Evolutionary conservation across 92 coral and sea anemone genomes (phyloP).

Genomic region (Porites divaricata): DNA sequence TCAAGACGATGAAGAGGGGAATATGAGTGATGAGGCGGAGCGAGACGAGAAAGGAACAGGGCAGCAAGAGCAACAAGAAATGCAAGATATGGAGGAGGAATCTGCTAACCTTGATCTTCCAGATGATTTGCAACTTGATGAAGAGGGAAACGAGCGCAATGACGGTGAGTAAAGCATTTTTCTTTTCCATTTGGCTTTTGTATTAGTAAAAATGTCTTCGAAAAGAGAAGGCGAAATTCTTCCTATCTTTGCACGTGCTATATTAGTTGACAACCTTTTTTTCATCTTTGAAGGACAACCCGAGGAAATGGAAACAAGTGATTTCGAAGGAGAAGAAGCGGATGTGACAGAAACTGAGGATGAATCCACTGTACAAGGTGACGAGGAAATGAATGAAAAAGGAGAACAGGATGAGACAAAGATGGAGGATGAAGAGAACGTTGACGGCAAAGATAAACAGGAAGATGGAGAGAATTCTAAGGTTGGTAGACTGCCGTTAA

Average conservation of each 20-base stretch:
- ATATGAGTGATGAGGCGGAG: slow-evolving; percentile 77
- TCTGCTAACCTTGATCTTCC: slow-evolving; percentile 77
- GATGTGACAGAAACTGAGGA: slow-evolving; percentile 54
- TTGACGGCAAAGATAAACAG: slow-evolving; percentile 34
- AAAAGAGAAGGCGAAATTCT: too few relatives aligned
- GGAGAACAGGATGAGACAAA: slow-evolving; percentile 27
- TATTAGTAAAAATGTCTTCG: too few relatives aligned
- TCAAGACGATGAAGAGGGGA: slow-evolving; percentile 82
- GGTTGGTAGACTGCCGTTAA: slow-evolving; percentile 7
- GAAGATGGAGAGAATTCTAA: slow-evolving; percentile 61
- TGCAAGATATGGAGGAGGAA: slow-evolving; percentile 50
- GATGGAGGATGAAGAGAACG: slow-evolving; percentile 11
- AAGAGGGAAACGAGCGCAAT: slow-evolving; percentile 40
- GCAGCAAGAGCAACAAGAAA: slow-evolving; percentile 49
- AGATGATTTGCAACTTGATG: slow-evolving; percentile 86
- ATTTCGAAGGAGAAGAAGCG: slow-evolving; percentile 34
- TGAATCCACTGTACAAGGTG: slow-evolving; percentile 27
- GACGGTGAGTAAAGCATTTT: slow-evolving; percentile 34
- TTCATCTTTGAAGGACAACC: slow-evolving; percentile 16
- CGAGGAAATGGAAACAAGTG: slow-evolving; percentile 39
- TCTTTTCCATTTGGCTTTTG: too few relatives aligned
- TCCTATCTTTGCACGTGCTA: too few relatives aligned
- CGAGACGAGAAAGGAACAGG: slow-evolving; percentile 60
- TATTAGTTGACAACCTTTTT: not conserved
- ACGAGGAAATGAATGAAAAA: slow-evolving; percentile 15